Evolutionary conservation across 1,140 invertebrate genomes (phyloP).

Genomic region (Tetramorium alpestre): DNA sequence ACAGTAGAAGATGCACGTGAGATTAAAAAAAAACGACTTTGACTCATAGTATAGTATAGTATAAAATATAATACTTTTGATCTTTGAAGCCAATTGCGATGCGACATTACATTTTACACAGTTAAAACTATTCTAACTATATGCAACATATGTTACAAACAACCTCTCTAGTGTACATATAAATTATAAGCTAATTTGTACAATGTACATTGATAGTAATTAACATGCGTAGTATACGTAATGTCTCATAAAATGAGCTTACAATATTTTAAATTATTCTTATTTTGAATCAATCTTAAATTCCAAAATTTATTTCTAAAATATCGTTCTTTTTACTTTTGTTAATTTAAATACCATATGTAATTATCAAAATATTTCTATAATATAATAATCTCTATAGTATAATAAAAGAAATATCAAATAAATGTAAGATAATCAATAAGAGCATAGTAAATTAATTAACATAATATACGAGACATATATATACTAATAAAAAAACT

Average conservation of each 20-base stretch:
- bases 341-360: not conserved
- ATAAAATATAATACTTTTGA: not conserved
- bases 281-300: not conserved
- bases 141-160: not conserved
- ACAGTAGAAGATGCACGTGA: not conserved
- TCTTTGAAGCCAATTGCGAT: not conserved
- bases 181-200: not conserved
- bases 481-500: not conserved
- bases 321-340: not conserved
- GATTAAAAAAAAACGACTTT: conserved; percentile 4
- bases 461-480: not conserved
- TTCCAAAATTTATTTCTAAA: not conserved
- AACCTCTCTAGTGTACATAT: not conserved
- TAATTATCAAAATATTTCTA: not conserved
- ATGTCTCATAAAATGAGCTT: conserved; percentile 5
- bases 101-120: not conserved
- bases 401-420: not conserved
- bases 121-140: not conserved
- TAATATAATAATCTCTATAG: not conserved
- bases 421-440: not conserved
- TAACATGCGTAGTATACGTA: not conserved
- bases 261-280: not conserved
- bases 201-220: not conserved
- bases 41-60: no score
- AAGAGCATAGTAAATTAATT: not conserved